A percentile compares a stretch with the other conserved stretches of the same genome.
These are phyloP conservation scores for Neoniphon sammara DNA, from an alignment of 2,797 vertebrate species.

Conservation along the genomic window DNA sequence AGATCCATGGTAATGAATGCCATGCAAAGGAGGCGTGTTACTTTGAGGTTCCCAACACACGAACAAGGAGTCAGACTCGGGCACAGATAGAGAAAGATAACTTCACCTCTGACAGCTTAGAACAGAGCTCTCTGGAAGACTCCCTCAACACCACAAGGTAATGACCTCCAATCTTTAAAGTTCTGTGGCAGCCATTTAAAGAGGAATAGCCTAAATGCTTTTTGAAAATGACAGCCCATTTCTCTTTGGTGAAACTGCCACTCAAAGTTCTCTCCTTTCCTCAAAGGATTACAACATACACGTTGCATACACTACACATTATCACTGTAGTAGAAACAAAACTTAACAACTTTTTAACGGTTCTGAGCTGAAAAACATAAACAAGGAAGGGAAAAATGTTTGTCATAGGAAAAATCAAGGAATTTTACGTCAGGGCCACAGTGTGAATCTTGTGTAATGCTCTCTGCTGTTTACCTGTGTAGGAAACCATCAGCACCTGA, in stretches of 20 bases:
- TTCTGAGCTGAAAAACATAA: too few relatives aligned
- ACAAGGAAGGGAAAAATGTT: background rate
- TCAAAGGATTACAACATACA: too few relatives aligned
- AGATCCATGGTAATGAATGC: constrained; percentile 47
- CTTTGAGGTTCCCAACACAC: constrained; percentile 49
- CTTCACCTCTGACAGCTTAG: constrained; percentile 88
- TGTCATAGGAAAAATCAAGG: background rate
- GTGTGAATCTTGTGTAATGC: background rate
- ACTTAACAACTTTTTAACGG: too few relatives aligned
- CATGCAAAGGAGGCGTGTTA: background rate
- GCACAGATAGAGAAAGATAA: constrained; percentile 52
- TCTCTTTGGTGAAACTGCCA: too few relatives aligned
- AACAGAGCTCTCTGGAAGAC: constrained; percentile 85
- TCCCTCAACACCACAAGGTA: constrained; percentile 85
- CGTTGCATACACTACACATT: too few relatives aligned
- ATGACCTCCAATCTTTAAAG: background rate
- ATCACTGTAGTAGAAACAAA: too few relatives aligned
- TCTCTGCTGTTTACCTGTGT: constrained; percentile 8
- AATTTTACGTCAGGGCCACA: background rate
- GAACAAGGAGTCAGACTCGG: constrained; percentile 33
- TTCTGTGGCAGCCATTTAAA: background rate
- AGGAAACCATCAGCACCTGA: constrained; percentile 78
- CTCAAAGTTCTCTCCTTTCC: too few relatives aligned
- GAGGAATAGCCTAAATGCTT: background rate
- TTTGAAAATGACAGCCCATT: background rate